These are phyloP conservation scores for Dasysyrphus tricinctus DNA, from an alignment of 2,888 invertebrate genomes.

Conservation along the genomic window DNA sequence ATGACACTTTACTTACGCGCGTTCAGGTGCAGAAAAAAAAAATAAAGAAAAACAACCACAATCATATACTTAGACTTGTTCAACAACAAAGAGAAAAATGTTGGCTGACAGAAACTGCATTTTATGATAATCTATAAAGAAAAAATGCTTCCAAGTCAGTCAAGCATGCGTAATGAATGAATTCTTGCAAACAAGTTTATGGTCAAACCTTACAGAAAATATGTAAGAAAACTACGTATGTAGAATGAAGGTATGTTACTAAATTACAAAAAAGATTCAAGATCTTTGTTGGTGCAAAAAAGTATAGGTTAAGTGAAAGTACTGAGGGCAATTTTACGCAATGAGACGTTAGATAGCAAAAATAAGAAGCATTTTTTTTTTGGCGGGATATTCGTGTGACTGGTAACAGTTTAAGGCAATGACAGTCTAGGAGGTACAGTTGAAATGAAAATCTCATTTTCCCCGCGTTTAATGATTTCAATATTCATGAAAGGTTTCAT, in stretches of 20 bases:
- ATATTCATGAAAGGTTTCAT: neutral
- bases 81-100: slow-evolving; percentile 36
- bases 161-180: slow-evolving; percentile 35
- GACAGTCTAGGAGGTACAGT: neutral
- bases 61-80: neutral
- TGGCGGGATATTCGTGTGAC: neutral
- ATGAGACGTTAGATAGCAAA: neutral
- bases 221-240: neutral
- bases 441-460: neutral
- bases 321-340: slow-evolving; percentile 6
- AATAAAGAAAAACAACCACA: neutral
- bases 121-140: slow-evolving; percentile 26
- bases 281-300: slow-evolving; percentile 12
- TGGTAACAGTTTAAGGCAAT: neutral
- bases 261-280: neutral
- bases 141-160: slow-evolving; percentile 26
- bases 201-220: slow-evolving; percentile 36
- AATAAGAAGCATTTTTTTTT: neutral
- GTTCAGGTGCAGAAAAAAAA: neutral
- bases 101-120: slow-evolving; percentile 33
- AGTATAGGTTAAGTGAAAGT: slow-evolving; percentile 39
- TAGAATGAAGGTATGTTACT: neutral
- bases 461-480: too few species aligned
- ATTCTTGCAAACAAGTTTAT: slow-evolving; percentile 43
- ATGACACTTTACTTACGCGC: slow-evolving; percentile 5